Base-by-base conservation (phyloP, 2,888 invertebrate genomes). In the Zaprionus bogoriensis region DNA sequence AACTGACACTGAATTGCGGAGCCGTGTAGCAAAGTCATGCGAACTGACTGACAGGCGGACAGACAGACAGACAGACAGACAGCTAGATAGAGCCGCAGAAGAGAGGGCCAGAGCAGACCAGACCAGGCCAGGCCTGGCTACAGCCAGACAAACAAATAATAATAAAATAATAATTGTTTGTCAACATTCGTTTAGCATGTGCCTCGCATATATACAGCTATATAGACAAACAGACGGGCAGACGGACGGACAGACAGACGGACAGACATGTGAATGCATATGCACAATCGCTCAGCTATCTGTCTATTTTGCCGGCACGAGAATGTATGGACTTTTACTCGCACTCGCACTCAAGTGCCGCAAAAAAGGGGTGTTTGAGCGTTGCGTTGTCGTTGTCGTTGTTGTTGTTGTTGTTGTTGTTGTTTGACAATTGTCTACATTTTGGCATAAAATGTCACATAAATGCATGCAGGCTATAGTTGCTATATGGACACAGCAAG, bases 151-250 rank as follows among this genome's bases (percentile, higher is more conserved):
- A 87, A 82, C 82, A 82, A 87, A 86, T 83, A 87, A 87, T 88
- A 82, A 85, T 76, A 82, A 85, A 87, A 85, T 87, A 85, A 87
- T 87, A 87, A 87, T 86, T 86, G 88, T 86, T 87, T 87, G 86
- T 87, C 86, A 88, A 87, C 86, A 88, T 87, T 87, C 87, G 81
- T 88, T 87, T 87, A 87, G 86, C 83, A 77, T 87, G 87, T 80
- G 87, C 79, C 66, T 55, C 51, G 65, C 53, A 65, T 46, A 51
- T 53, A 55, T 46, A 51, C n/a, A n/a, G n/a, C n/a, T n/a, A n/a
- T n/a, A n/a, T n/a, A n/a, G n/a, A n/a, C n/a, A n/a, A 32, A 32
- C 32, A 32, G 14, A 32, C 32, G 14, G 9, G 5, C 32, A 3
- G 12, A 20, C 25, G 14, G 32, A 32, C 32, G 14, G 14, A 32